phyloP scores from a whole-genome alignment of 2,888 invertebrate genomes.

The Pinctada fucata region DNA sequence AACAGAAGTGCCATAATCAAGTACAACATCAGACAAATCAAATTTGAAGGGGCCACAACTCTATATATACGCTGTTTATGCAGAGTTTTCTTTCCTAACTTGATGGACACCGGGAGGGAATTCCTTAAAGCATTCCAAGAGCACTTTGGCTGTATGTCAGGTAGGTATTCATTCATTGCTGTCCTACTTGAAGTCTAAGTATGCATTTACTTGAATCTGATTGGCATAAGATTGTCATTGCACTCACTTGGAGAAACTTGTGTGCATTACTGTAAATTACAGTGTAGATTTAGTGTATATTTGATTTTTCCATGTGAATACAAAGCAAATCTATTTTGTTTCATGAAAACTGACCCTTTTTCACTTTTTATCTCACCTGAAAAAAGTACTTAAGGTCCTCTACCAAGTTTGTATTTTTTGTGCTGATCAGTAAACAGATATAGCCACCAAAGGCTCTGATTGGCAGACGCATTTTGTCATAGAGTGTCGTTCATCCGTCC shows the following conservation, averaged over 20 bases:
- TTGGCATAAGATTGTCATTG: background rate
- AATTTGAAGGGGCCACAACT: constrained; percentile 84
- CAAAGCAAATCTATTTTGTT: no score
- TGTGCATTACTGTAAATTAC: background rate
- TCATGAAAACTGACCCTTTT: no score
- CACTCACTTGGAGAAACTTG: background rate
- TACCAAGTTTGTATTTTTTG: no score
- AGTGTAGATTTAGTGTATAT: no score
- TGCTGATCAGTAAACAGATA: no score
- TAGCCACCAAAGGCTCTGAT: no score
- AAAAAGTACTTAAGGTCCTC: no score
- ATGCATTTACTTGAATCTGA: background rate
- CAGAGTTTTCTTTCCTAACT: constrained; percentile 89
- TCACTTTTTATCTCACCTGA: no score
- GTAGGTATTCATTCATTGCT: constrained; percentile 74
- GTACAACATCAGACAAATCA: constrained; percentile 87
- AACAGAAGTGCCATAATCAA: constrained; percentile 89
- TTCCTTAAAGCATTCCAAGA: constrained; percentile 89
- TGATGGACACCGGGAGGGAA: constrained; percentile 86
- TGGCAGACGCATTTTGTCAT: no score
- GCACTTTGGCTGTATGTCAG: constrained; percentile 85
- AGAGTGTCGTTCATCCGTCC: no score
- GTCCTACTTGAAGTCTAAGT: background rate
- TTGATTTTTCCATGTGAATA: no score
- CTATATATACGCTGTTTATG: constrained; percentile 89